phyloP scores from a whole-genome alignment of 2,797 vertebrate species.

The Diplodus sargus region DNA sequence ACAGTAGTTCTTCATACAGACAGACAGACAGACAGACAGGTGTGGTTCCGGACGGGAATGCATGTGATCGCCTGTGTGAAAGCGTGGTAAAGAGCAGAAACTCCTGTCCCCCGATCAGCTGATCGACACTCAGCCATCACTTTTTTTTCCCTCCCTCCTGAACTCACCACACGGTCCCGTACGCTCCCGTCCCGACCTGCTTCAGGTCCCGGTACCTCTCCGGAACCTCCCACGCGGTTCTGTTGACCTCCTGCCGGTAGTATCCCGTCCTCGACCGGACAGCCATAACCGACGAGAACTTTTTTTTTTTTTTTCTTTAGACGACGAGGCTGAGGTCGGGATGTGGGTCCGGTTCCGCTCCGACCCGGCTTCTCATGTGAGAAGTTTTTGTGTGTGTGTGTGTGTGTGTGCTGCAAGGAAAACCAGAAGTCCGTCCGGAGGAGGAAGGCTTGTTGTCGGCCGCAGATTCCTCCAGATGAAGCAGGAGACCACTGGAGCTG shows the following conservation, averaged over 20 bases:
- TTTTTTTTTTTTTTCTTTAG: background rate
- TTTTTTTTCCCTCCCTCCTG: background rate
- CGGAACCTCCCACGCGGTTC: slow-evolving; percentile 93
- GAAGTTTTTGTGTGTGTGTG: too few relatives aligned
- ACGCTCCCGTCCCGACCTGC: slow-evolving; percentile 94
- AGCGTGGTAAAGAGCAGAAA: too few relatives aligned
- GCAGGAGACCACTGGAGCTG: slow-evolving; percentile 20
- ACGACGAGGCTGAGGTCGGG: slow-evolving; percentile 7
- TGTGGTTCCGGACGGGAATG: too few relatives aligned
- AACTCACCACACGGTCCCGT: slow-evolving; percentile 95
- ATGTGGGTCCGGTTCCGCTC: background rate
- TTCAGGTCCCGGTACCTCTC: slow-evolving; percentile 91
- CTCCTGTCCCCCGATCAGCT: background rate
- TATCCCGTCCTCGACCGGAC: slow-evolving; percentile 87
- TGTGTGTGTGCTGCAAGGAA: too few relatives aligned
- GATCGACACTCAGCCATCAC: background rate
- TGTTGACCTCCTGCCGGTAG: slow-evolving; percentile 92
- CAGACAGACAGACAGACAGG: too few relatives aligned
- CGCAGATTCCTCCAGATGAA: slow-evolving; percentile 43
- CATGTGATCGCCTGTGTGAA: too few relatives aligned
- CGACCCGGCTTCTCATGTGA: slow-evolving; percentile 27
- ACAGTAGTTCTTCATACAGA: too few relatives aligned
- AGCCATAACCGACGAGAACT: slow-evolving; percentile 81
- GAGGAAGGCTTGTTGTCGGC: background rate
- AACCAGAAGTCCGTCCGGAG: background rate